These are phyloP conservation scores for Ischnus inquisitorius DNA, from an alignment of 2,888 invertebrate genomes.

Conservation along the genomic window DNA sequence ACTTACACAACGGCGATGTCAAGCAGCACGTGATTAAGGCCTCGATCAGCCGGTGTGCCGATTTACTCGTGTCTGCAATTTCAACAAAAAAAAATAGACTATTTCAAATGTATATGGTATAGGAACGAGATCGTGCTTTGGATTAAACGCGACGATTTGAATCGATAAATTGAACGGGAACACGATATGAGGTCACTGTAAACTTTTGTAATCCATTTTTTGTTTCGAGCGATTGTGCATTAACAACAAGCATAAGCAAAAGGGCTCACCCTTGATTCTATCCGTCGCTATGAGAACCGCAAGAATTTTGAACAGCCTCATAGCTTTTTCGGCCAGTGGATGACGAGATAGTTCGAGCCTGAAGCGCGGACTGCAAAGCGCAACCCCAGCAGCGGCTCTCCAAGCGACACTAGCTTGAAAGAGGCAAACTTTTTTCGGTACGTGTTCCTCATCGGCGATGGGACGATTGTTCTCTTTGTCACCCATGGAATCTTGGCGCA, in stretches of 20 bases:
- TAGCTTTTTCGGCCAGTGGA: constrained; percentile 77
- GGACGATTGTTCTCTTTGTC: constrained; percentile 25
- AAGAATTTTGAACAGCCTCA: constrained; percentile 77
- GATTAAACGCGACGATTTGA: constrained; percentile 21
- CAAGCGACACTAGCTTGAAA: constrained; percentile 82
- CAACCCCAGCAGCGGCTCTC: constrained; percentile 84
- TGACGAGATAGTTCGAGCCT: constrained; percentile 85
- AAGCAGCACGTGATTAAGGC: constrained; percentile 83
- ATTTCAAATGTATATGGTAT: neutral
- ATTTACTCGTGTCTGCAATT: constrained; percentile 81
- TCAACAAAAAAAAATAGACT: constrained; percentile 23
- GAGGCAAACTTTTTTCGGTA: constrained; percentile 72
- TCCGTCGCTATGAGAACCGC: constrained; percentile 79
- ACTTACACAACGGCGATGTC: constrained; percentile 81
- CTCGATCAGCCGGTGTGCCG: constrained; percentile 81
- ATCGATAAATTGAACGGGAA: neutral
- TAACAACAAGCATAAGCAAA: neutral
- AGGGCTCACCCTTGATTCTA: constrained; percentile 76
- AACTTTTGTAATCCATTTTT: neutral
- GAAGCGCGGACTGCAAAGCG: constrained; percentile 87
- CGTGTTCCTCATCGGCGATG: constrained; percentile 30
- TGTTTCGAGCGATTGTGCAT: neutral
- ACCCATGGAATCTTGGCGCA: neutral
- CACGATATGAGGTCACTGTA: neutral
- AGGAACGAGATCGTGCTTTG: constrained; percentile 2